Base-by-base conservation (phyloP, 2,888 invertebrate genomes). In the Dascillus cervinus region DNA sequence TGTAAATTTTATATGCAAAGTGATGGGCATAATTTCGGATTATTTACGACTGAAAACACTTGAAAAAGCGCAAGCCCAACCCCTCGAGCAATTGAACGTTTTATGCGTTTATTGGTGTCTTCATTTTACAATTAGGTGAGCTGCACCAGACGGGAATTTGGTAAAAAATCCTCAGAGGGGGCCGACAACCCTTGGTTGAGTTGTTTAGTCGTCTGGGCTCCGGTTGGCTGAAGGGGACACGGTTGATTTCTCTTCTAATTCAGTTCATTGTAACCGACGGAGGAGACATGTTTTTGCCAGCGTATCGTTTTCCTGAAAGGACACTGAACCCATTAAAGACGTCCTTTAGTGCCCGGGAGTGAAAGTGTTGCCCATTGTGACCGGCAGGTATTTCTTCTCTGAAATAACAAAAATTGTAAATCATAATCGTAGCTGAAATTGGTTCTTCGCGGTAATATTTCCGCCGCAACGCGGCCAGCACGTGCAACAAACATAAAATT, bases 201-300 rank as follows among this genome's bases (percentile, higher is more conserved):
- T 24, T 25, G 47, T 47, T 46, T 43, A 46, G 50, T 45, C 48
- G 50, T 43, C 54, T 45, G 44, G 41, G 49, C 52, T 54, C 55
- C 55, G 55, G 59, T 60, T 60, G 61, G 60, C 50, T 52, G 56
- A 46, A 38, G 33, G 43, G 46, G 44, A 36, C 47, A 55, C 51
- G 50, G 49, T 46, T 46, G 46, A 47, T 47, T 51, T 51, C 47
- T 39, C 47, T 47, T 48, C 46, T 48, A 49, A 52, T 54, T 53
- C 53, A 52, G 43, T 44, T 31, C 42, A 39, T 47, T 43, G 47
- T 52, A 49, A 46, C 32, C 34, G 35, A 39, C 45, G 43, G 9
- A 11, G 40, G 34, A 43, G 43, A 43, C 44, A 41, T 45, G 47
- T 52, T 52, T 48, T 53, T 49, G 47, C 46, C 37, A 33, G 30